Percentiles rank a stretch among this genome's conserved stretches.
These are phyloP conservation scores for Fukomys damarensis DNA, from an alignment of 2,113 vertebrate genomes.

Conservation along the genomic window DNA sequence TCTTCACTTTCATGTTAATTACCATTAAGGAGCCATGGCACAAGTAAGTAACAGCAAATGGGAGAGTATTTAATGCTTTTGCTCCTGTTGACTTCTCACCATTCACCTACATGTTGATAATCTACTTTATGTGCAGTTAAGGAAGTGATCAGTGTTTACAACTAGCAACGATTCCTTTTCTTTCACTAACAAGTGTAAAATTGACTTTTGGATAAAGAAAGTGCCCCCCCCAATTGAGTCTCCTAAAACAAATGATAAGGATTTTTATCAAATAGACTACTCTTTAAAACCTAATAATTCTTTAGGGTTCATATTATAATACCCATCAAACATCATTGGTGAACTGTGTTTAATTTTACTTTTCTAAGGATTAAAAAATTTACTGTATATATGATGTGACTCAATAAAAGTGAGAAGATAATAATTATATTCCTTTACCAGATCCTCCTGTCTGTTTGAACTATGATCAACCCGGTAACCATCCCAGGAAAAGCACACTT, in stretches of 20 bases:
- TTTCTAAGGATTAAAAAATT: not conserved
- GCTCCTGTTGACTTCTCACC: not conserved
- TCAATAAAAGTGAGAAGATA: not conserved
- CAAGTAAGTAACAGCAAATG: not conserved
- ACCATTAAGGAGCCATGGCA: not conserved
- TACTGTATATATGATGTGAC: not conserved
- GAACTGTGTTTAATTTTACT: not conserved
- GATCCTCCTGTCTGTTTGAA: not conserved
- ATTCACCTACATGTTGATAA: not conserved
- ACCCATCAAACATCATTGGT: not conserved
- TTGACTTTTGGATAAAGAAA: constrained; percentile 11
- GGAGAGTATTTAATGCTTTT: not conserved
- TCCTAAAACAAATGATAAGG: constrained; percentile 21
- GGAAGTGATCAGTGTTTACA: not conserved
- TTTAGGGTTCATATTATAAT: not conserved
- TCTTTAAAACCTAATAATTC: not conserved
- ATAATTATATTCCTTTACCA: not conserved
- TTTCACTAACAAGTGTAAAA: constrained; percentile 29
- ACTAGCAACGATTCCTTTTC: not conserved
- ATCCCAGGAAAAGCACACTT: not conserved
- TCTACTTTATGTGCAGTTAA: not conserved
- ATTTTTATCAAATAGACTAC: not conserved
- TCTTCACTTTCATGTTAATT: not conserved
- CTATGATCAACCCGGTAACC: not conserved
- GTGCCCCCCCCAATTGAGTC: no score